phyloP scores from a whole-genome alignment of 2,113 vertebrate species.

The Ailuropoda melanoleuca region DNA sequence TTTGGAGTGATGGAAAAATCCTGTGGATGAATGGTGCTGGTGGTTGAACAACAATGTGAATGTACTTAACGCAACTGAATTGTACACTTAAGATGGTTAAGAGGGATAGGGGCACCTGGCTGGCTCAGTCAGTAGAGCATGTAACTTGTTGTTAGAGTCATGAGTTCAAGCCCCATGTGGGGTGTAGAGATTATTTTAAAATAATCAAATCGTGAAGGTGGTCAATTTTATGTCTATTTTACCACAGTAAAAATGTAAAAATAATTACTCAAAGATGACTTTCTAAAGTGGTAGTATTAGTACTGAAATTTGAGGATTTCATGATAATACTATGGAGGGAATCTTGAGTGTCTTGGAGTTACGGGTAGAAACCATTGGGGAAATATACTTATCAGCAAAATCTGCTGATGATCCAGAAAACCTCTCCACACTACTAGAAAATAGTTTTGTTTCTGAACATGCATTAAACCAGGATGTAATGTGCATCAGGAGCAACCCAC shows the following conservation, averaged over 20 bases:
- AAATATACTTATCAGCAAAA: neutral
- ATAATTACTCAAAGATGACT: neutral
- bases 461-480: neutral
- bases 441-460: neutral
- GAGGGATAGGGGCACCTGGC: neutral
- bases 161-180: neutral
- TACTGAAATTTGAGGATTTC: neutral
- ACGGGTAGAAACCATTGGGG: neutral
- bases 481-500: neutral
- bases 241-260: neutral
- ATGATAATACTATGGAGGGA: neutral
- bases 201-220: neutral
- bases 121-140: neutral
- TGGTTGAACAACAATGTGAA: neutral
- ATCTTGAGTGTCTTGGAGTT: neutral
- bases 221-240: neutral
- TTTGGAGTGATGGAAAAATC: neutral
- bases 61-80: neutral
- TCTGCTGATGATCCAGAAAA: neutral
- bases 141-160: neutral
- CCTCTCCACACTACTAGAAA: neutral
- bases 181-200: neutral
- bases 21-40: neutral
- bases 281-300: neutral
- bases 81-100: neutral